phyloP scores from a whole-genome alignment of 2,113 vertebrate species.

The Lepisosteus oculatus region DNA sequence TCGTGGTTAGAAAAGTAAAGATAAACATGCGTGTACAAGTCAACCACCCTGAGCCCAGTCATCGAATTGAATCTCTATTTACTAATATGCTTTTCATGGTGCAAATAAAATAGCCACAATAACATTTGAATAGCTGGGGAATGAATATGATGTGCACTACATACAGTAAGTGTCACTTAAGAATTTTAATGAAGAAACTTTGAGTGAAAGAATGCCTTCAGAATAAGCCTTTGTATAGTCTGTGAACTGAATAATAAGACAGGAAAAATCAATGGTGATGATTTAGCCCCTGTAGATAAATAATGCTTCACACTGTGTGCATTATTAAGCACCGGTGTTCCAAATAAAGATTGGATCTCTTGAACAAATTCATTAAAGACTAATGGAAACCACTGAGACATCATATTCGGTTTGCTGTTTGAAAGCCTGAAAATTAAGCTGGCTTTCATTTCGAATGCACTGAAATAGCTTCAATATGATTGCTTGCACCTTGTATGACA shows the following conservation, averaged over 20 bases:
- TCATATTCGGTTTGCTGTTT: background rate
- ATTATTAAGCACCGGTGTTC: constrained; percentile 41
- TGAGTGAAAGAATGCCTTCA: too few species aligned
- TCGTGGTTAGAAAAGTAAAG: too few species aligned
- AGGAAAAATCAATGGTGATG: constrained; percentile 39
- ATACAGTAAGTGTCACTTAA: too few species aligned
- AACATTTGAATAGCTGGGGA: too few species aligned
- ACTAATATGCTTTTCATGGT: too few species aligned
- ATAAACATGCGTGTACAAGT: too few species aligned
- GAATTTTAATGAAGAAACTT: too few species aligned
- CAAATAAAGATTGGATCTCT: constrained; percentile 28
- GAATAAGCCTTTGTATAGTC: constrained; percentile 31
- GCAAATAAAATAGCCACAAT: too few species aligned
- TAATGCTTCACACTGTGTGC: constrained; percentile 28
- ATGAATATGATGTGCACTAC: too few species aligned
- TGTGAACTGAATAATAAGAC: constrained; percentile 44
- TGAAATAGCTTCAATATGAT: background rate
- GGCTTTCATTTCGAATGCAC: background rate
- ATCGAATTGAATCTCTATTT: too few species aligned
- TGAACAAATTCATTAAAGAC: constrained; percentile 44
- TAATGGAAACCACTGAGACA: constrained; percentile 1
- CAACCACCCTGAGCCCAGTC: too few species aligned
- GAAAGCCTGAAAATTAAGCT: background rate
- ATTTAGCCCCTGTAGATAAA: constrained; percentile 41
- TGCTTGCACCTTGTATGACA: background rate